phyloP scores from a whole-genome alignment of 2,888 invertebrate genomes.

The Meloe dianella region DNA sequence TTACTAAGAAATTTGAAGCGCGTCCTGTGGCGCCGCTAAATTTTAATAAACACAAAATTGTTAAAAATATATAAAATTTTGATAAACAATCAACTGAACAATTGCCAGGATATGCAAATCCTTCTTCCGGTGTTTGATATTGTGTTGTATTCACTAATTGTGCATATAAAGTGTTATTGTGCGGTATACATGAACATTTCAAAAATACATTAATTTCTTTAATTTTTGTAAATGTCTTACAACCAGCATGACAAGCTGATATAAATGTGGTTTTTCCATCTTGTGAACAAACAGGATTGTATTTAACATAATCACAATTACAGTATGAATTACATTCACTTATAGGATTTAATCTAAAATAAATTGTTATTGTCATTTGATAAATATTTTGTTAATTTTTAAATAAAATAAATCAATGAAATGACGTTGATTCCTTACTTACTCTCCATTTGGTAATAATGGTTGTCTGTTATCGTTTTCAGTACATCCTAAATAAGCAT shows the following conservation, averaged over 20 bases:
- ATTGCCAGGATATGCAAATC: slow-evolving; percentile 61
- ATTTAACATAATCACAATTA: slow-evolving; percentile 73
- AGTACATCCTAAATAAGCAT: slow-evolving; percentile 71
- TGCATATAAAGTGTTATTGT: slow-evolving; percentile 34
- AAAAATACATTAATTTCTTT: slow-evolving; percentile 61
- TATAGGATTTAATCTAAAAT: slow-evolving; percentile 58
- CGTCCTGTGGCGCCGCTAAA: slow-evolving; percentile 67
- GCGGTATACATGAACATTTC: slow-evolving; percentile 62
- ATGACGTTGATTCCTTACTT: slow-evolving; percentile 36
- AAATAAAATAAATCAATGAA: slow-evolving; percentile 5
- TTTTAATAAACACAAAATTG: slow-evolving; percentile 65
- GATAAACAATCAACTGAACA: slow-evolving; percentile 66
- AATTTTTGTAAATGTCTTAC: slow-evolving; percentile 59
- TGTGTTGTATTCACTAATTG: slow-evolving; percentile 21
- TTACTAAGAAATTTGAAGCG: slow-evolving; percentile 68
- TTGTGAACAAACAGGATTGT: slow-evolving; percentile 75
- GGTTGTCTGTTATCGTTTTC: slow-evolving; percentile 64
- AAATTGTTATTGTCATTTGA: too few species aligned
- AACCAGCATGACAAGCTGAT: slow-evolving; percentile 83
- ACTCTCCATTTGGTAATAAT: slow-evolving; percentile 57
- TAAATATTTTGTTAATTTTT: neutral
- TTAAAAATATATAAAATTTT: slow-evolving; percentile 63
- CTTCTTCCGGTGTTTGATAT: slow-evolving; percentile 32
- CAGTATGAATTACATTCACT: slow-evolving; percentile 69
- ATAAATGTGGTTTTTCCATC: slow-evolving; percentile 70